phyloP scores from a whole-genome alignment of 2,113 vertebrate species.

The cattle (Bos taurus) region ARS-UCD2.0 NC_037339.1:10522001-10522500 shows the following conservation, averaged over 20 bases:
- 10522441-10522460: too few relatives aligned
- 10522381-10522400: too few relatives aligned
- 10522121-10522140: neutral
- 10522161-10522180: neutral
- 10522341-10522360: too few relatives aligned
- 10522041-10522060: neutral
- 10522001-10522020: neutral
- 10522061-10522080: neutral
- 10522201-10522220: too few relatives aligned
- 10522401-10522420: fast-evolving
- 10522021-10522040: neutral
- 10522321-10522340: too few relatives aligned
- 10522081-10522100: neutral
- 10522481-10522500: neutral
- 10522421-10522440: too few relatives aligned
- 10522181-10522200: neutral
- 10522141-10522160: neutral
- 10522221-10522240: too few relatives aligned
- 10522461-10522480: neutral
- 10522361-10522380: too few relatives aligned
- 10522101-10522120: neutral
- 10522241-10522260: neutral
- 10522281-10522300: too few relatives aligned
- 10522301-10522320: too few relatives aligned
- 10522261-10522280: fast-evolving